phyloP scores from a whole-genome alignment of 2,113 vertebrate species.

The Gambusia affinis region DNA sequence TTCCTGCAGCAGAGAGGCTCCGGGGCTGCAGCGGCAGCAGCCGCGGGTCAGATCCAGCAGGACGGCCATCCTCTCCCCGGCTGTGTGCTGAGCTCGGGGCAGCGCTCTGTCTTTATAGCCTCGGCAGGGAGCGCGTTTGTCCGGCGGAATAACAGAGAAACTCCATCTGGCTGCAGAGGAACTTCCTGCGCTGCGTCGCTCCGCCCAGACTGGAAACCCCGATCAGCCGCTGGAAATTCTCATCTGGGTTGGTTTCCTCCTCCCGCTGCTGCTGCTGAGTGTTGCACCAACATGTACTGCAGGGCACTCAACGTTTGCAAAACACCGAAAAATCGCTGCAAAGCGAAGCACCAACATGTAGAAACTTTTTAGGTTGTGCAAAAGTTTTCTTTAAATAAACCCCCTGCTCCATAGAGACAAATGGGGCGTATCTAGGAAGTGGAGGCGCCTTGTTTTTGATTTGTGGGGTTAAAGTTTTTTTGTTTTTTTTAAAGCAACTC shows the following conservation, averaged over 20 bases:
- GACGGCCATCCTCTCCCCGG: constrained; percentile 33
- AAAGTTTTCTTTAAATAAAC: neutral
- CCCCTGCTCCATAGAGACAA: neutral
- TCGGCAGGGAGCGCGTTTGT: neutral
- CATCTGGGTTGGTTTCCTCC: neutral
- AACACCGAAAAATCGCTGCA: neutral
- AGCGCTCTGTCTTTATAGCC: neutral
- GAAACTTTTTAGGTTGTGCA: neutral
- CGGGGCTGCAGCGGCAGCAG: constrained; percentile 6
- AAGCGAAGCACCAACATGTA: neutral
- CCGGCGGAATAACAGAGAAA: neutral
- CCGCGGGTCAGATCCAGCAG: constrained; percentile 48
- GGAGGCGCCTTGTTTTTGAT: too few relatives aligned
- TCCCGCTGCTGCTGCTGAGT: constrained; percentile 17
- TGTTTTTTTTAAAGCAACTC: too few relatives aligned
- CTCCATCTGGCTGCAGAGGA: neutral
- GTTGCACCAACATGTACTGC: neutral
- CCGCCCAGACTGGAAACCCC: constrained; percentile 35
- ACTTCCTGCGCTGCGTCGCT: constrained; percentile 36
- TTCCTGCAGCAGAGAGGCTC: neutral
- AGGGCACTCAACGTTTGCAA: neutral
- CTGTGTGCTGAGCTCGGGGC: too few relatives aligned
- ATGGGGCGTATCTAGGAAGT: too few relatives aligned
- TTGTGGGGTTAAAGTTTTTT: too few relatives aligned
- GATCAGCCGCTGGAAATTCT: neutral